Conservation (phyloP, 1,140 invertebrate genomes). For the Notospermus geniculatus region DNA sequence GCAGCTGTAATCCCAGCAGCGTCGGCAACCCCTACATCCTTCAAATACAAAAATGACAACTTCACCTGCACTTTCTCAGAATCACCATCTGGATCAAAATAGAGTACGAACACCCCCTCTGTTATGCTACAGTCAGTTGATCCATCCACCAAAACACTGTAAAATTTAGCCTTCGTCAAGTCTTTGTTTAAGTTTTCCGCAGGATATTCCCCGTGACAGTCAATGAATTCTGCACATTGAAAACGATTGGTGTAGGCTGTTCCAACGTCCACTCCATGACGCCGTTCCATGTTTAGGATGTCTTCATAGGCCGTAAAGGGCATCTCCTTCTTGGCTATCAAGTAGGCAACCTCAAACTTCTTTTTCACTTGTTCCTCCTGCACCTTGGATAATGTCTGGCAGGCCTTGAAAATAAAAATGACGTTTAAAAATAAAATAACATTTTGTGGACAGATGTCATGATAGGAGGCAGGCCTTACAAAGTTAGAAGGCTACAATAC, state of each 20-base stretch:
- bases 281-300: neutral
- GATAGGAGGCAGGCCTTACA: no score
- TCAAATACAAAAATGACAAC: slow-evolving; percentile 1
- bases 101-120: neutral
- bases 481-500: no score
- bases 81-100: slow-evolving; percentile 2
- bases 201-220: slow-evolving; percentile 7
- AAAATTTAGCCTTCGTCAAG: neutral
- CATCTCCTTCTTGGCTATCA: neutral
- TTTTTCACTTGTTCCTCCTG: neutral
- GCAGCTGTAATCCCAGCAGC: neutral
- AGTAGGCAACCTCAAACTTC: slow-evolving; percentile 7
- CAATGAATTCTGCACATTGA: slow-evolving; percentile 2
- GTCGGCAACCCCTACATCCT: neutral
- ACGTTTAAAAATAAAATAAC: no score
- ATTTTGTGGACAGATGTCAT: no score
- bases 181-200: neutral
- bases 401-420: neutral
- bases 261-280: slow-evolving; percentile 3
- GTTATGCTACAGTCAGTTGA: neutral
- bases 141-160: neutral
- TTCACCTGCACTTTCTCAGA: neutral
- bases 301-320: slow-evolving; percentile 4
- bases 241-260: slow-evolving; percentile 1
- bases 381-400: no score